Evolutionary conservation across 2,888 invertebrate species (phyloP).

Genomic region (Mycalesis mineus): DNA sequence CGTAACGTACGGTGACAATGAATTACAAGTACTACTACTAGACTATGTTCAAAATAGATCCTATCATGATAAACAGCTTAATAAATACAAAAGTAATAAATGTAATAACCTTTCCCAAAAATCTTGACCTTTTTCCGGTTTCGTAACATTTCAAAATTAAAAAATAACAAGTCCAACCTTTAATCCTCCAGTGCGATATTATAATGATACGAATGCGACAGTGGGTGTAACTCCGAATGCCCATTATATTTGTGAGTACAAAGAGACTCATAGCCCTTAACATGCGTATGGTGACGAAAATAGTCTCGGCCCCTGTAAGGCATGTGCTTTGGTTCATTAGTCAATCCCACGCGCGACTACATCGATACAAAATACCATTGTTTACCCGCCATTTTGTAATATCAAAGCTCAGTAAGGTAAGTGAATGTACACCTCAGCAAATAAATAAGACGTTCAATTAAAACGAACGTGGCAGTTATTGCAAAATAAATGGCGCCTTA

Average conservation of each 20-base stretch:
- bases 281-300: constrained; percentile 21
- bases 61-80: too few species aligned
- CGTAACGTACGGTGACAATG: too few species aligned
- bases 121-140: too few species aligned
- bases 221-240: constrained; percentile 7
- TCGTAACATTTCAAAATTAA: too few species aligned
- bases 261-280: constrained; percentile 17
- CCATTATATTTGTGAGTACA: constrained; percentile 11
- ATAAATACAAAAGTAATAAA: too few species aligned
- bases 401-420: constrained; percentile 19
- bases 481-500: not conserved
- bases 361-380: constrained; percentile 47
- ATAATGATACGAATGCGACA: not conserved
- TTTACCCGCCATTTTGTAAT: constrained; percentile 42
- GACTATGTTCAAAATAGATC: too few species aligned
- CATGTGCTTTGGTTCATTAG: constrained; percentile 46
- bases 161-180: too few species aligned
- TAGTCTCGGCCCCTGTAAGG: constrained; percentile 26
- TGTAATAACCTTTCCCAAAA: too few species aligned
- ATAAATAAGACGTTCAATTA: constrained; percentile 18
- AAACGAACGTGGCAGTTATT: constrained; percentile 7
- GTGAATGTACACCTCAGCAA: constrained; percentile 16
- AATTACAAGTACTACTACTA: too few species aligned
- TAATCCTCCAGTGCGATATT: not conserved
- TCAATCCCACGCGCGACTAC: constrained; percentile 54